These are phyloP conservation scores for Patagioenas fasciata DNA, from an alignment of 2,113 vertebrate genomes.

Conservation along the genomic window DNA sequence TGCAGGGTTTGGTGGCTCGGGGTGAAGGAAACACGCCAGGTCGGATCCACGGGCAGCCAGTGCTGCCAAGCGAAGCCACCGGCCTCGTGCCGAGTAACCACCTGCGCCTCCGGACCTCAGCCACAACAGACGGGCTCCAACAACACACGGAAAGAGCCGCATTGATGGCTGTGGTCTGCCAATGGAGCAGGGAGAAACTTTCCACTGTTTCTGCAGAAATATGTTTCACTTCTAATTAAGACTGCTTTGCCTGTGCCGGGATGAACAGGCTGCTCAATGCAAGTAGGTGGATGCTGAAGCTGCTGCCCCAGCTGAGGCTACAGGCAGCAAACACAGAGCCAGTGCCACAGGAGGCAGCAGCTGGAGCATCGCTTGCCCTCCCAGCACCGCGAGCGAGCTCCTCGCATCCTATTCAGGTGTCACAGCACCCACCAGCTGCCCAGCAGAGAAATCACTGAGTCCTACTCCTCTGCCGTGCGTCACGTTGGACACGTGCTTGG, in stretches of 20 bases:
- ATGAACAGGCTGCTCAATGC: background rate
- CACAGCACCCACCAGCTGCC: background rate
- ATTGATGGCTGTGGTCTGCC: accelerated
- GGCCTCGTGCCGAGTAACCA: accelerated
- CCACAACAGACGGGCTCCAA: background rate
- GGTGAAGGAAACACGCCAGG: background rate
- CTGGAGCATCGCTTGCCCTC: background rate
- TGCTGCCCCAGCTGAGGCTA: background rate
- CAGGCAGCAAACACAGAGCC: background rate
- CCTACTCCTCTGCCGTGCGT: background rate
- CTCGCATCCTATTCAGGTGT: background rate
- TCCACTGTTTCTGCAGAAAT: background rate
- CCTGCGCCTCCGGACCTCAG: background rate
- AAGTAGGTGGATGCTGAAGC: background rate
- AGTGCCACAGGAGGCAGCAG: background rate
- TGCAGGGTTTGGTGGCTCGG: background rate
- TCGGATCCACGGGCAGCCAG: background rate
- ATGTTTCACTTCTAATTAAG: background rate
- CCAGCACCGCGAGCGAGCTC: background rate
- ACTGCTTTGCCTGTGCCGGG: background rate
- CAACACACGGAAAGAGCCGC: accelerated
- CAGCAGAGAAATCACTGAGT: background rate
- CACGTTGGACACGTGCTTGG: background rate
- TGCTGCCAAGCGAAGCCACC: background rate
- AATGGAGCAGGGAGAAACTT: background rate